Evolutionary conservation across 2,797 vertebrate species (phyloP).

Genomic region (Otus scops): DNA sequence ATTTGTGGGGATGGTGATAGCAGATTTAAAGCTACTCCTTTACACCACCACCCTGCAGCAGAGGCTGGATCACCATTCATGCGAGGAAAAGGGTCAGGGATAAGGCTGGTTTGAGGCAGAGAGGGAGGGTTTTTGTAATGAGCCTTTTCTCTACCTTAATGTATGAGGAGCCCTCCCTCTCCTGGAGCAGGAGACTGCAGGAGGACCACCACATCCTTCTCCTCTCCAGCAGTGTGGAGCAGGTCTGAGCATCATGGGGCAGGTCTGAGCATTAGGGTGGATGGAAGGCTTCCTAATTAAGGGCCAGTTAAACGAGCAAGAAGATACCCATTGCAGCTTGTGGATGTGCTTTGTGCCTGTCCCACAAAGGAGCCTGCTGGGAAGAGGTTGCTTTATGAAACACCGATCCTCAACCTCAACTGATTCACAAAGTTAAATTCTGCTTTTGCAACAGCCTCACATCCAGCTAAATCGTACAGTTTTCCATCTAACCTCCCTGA

Average conservation of each 20-base stretch:
- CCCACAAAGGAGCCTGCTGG: background rate
- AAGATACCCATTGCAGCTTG: background rate
- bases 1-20: background rate
- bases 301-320: background rate
- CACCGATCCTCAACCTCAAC: background rate
- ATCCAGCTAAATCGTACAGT: rapidly evolving
- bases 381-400: background rate
- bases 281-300: background rate
- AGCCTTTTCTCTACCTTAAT: background rate
- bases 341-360: background rate
- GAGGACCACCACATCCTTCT: background rate
- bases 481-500: background rate
- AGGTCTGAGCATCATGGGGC: background rate
- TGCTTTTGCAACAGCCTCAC: background rate
- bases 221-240: background rate
- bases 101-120: background rate
- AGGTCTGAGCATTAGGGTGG: background rate
- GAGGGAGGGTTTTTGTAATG: background rate
- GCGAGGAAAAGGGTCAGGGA: background rate
- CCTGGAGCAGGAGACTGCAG: background rate
- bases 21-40: background rate
- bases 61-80: rapidly evolving
- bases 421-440: constrained; percentile 15
- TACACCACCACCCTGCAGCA: background rate
- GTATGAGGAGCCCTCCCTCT: background rate